Conservation (phyloP, 2,113 vertebrate genomes). For the Aix galericulata region DNA sequence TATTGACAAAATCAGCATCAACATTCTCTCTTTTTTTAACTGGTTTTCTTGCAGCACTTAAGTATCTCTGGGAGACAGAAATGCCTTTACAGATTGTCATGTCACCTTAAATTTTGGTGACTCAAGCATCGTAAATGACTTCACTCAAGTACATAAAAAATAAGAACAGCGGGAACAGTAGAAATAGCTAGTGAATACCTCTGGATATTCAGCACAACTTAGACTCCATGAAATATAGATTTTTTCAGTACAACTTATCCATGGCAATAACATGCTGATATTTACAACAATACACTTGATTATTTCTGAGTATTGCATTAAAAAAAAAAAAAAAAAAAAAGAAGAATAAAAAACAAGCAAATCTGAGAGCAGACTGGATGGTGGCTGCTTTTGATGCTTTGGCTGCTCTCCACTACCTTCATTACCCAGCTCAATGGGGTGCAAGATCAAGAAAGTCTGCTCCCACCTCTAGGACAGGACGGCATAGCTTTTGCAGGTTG, state of each 20-base stretch:
- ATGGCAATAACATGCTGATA: background rate
- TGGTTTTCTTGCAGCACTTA: background rate
- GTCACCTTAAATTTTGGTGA: slow-evolving; percentile 47
- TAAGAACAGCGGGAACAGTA: background rate
- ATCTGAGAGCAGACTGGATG: background rate
- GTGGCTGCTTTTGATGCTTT: background rate
- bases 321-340: background rate
- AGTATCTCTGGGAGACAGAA: background rate
- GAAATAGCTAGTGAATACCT: slow-evolving; percentile 4
- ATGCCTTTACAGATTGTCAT: background rate
- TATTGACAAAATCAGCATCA: background rate
- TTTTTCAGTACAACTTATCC: slow-evolving; percentile 5
- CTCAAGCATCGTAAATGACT: slow-evolving; percentile 14
- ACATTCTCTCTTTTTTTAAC: background rate
- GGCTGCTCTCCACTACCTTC: background rate
- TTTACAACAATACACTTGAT: slow-evolving; percentile 4
- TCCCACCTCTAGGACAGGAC: background rate
- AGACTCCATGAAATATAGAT: background rate
- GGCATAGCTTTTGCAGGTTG: background rate
- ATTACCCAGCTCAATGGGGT: background rate
- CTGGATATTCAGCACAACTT: slow-evolving; percentile 16
- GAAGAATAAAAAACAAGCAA: background rate
- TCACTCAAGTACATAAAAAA: slow-evolving; percentile 31
- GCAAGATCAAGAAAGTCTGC: background rate
- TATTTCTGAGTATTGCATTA: background rate